phyloP scores from a whole-genome alignment of 2,797 vertebrate genomes.

The Hypotaenidia okinawae region DNA sequence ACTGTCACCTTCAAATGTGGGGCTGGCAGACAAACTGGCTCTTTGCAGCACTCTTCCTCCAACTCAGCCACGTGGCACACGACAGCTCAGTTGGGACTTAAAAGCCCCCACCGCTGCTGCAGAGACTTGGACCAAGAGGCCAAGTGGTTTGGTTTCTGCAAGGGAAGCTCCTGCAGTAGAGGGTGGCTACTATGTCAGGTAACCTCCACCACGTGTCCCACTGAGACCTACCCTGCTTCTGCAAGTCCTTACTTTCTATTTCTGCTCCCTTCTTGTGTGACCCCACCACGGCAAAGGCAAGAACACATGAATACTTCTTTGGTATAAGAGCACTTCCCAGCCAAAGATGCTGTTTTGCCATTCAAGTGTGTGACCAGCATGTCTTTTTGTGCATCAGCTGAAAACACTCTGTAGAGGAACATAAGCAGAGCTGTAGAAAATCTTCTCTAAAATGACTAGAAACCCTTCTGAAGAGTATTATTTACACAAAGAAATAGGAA shows the following conservation, averaged over 20 bases:
- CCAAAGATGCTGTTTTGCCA: background rate
- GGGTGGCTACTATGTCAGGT: background rate
- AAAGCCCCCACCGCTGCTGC: background rate
- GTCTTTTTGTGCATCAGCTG: background rate
- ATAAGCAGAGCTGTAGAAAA: background rate
- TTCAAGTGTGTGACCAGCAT: background rate
- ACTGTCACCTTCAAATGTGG: background rate
- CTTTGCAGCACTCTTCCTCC: background rate
- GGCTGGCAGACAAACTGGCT: background rate
- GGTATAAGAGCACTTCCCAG: background rate
- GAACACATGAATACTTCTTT: fast-evolving
- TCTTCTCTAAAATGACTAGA: background rate
- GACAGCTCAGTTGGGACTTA: background rate
- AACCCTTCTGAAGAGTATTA: background rate
- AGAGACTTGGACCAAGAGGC: background rate
- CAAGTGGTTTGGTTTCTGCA: background rate
- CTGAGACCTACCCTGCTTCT: background rate
- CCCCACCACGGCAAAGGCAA: background rate
- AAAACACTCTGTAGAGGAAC: background rate
- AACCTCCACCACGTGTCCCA: background rate
- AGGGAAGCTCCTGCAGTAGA: background rate
- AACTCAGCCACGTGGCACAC: background rate
- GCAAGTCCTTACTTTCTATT: background rate
- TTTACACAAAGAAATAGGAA: background rate
- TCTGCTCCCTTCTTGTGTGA: background rate